A percentile compares a stretch with the other conserved stretches of the same genome.
phyloP scores from a whole-genome alignment of 2,113 vertebrate species.

The Apteryx owenii region DNA sequence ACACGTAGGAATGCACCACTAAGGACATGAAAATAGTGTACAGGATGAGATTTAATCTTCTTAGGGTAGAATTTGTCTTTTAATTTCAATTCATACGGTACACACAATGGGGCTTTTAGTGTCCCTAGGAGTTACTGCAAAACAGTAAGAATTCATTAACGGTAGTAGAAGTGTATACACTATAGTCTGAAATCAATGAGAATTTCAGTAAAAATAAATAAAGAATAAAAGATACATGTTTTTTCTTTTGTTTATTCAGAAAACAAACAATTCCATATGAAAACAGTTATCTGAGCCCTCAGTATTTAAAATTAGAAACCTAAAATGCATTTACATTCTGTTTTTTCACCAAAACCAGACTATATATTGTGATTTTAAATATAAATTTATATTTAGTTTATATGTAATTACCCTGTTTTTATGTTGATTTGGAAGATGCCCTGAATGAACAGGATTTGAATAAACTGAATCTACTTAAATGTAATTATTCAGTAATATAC shows the following conservation, averaged over 20 bases:
- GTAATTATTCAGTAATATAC: background rate
- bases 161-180: background rate
- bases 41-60: background rate
- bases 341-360: too few relatives aligned
- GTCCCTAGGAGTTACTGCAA: background rate
- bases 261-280: slow-evolving; percentile 10
- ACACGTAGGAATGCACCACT: background rate
- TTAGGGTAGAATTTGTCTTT: background rate
- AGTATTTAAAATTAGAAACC: background rate
- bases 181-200: background rate
- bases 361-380: background rate
- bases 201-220: background rate
- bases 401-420: background rate
- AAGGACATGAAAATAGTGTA: background rate
- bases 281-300: background rate
- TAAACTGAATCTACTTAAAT: background rate
- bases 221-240: background rate
- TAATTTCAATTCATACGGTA: slow-evolving; percentile 13
- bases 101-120: background rate
- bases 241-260: slow-evolving; percentile 46
- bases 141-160: background rate
- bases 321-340: background rate
- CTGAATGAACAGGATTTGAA: background rate
- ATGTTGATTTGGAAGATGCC: background rate
- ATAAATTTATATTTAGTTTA: background rate